Evolutionary conservation across 2,797 vertebrate genomes (phyloP).

Genomic region (Capromys pilorides): DNA sequence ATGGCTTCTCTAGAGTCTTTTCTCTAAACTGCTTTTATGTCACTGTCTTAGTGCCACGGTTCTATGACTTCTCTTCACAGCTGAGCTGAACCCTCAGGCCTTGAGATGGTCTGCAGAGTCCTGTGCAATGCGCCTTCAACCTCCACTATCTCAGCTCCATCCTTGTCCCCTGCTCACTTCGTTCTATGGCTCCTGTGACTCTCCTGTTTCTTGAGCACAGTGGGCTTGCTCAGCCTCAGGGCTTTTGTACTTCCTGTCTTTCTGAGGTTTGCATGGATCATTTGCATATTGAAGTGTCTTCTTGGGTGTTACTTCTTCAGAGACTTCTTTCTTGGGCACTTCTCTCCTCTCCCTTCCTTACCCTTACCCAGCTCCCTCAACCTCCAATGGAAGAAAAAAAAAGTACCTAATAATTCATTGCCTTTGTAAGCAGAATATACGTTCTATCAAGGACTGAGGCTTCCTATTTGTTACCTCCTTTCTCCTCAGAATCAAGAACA

Average conservation of each 20-base stretch:
- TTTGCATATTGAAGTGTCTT: not conserved
- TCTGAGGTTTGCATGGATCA: not conserved
- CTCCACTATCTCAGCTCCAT: not conserved
- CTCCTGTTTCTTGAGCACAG: not conserved
- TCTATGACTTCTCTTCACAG: not conserved
- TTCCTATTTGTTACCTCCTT: not conserved
- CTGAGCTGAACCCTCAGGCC: not conserved
- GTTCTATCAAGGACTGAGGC: not conserved
- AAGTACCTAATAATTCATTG: not conserved
- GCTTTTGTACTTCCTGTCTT: not conserved
- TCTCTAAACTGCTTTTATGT: not conserved
- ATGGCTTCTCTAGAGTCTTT: not conserved
- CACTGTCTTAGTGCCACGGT: not conserved
- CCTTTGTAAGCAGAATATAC: constrained; percentile 13
- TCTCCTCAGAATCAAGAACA: not conserved
- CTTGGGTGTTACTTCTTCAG: not conserved
- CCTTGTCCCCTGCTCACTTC: not conserved
- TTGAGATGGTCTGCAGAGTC: fast-evolving
- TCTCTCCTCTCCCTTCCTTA: fast-evolving
- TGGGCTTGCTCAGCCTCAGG: not conserved
- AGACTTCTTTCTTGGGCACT: not conserved
- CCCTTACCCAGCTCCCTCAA: not conserved
- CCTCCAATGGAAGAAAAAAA: not conserved
- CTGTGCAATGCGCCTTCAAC: not conserved
- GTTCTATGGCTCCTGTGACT: not conserved